Evolutionary conservation across 2,888 invertebrate genomes (phyloP).

Genomic region (Smittia aterrima): DNA sequence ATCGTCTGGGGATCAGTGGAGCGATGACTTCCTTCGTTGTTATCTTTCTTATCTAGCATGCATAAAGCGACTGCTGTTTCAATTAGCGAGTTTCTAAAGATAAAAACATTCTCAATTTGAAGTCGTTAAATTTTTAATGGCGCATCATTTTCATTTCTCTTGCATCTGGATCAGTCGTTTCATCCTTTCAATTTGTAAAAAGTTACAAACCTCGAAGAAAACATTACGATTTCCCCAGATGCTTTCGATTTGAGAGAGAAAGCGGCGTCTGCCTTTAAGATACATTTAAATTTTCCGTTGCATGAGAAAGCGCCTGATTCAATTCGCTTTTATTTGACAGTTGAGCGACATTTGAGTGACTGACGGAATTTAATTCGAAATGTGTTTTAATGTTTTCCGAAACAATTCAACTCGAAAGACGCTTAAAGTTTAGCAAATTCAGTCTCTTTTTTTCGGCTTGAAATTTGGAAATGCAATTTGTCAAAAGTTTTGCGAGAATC

Average conservation of each 20-base stretch:
- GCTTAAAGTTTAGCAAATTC: background rate
- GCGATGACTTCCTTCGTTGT: background rate
- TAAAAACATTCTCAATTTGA: background rate
- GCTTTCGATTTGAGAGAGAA: background rate
- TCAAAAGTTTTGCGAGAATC: background rate
- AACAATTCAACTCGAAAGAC: background rate
- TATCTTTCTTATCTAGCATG: background rate
- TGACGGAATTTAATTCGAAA: background rate
- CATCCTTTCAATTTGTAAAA: background rate
- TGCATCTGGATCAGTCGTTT: background rate
- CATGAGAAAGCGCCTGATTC: background rate
- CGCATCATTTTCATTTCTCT: background rate
- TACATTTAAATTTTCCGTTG: background rate
- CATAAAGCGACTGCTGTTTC: slow-evolving; percentile 2
- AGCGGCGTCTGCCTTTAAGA: background rate
- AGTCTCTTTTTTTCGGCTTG: background rate
- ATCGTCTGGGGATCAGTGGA: background rate
- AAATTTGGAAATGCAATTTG: background rate
- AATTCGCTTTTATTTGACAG: slow-evolving; percentile 36
- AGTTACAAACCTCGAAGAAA: background rate
- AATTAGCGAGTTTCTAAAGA: background rate
- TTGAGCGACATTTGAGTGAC: slow-evolving; percentile 36
- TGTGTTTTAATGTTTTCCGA: background rate
- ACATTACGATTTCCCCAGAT: background rate
- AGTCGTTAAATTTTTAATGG: background rate